Percentiles rank a stretch among this genome's conserved stretches.
These are phyloP conservation scores for Epinephelus malabaricus DNA, from an alignment of 2,797 vertebrate genomes.

Conservation along the genomic window DNA sequence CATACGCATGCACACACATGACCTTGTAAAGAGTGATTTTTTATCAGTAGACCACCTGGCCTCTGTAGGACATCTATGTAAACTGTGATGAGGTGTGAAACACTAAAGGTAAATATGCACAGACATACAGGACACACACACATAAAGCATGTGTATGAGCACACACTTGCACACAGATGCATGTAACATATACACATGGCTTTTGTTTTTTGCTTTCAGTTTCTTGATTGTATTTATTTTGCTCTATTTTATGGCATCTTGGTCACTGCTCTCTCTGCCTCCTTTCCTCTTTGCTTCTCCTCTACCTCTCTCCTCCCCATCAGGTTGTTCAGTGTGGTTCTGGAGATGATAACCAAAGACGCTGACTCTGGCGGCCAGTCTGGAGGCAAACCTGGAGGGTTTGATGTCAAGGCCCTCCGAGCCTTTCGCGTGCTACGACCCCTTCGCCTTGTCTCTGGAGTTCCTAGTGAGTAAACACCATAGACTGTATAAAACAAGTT, in stretches of 20 bases:
- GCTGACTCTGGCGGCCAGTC: slow-evolving; percentile 88
- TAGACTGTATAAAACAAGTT: slow-evolving; percentile 27
- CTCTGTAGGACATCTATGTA: slow-evolving; percentile 44
- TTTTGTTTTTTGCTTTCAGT: slow-evolving; percentile 37
- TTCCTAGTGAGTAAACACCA: slow-evolving; percentile 92
- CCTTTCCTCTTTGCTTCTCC: background rate
- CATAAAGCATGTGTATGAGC: slow-evolving; percentile 5
- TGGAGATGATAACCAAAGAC: slow-evolving; percentile 98
- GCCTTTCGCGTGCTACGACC: slow-evolving; percentile 97
- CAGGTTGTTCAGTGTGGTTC: slow-evolving; percentile 98
- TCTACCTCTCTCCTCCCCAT: slow-evolving; percentile 42
- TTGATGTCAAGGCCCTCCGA: slow-evolving; percentile 98
- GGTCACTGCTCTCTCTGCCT: background rate
- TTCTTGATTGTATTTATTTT: slow-evolving; percentile 20
- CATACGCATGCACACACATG: background rate
- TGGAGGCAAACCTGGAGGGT: slow-evolving; percentile 95
- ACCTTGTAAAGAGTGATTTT: slow-evolving; percentile 12
- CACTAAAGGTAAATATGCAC: slow-evolving; percentile 56
- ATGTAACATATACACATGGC: slow-evolving; percentile 11
- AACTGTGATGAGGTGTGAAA: slow-evolving; percentile 52
- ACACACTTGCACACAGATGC: slow-evolving; percentile 20
- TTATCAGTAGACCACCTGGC: slow-evolving; percentile 59
- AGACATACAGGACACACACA: slow-evolving; percentile 34
- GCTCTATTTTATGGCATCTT: slow-evolving; percentile 6
- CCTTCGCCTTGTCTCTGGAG: slow-evolving; percentile 98